Evolutionary conservation across 2,888 invertebrate genomes (phyloP), one percentile per base, ranked within the genome.

Genomic region (Acleris sparsana): DNA sequence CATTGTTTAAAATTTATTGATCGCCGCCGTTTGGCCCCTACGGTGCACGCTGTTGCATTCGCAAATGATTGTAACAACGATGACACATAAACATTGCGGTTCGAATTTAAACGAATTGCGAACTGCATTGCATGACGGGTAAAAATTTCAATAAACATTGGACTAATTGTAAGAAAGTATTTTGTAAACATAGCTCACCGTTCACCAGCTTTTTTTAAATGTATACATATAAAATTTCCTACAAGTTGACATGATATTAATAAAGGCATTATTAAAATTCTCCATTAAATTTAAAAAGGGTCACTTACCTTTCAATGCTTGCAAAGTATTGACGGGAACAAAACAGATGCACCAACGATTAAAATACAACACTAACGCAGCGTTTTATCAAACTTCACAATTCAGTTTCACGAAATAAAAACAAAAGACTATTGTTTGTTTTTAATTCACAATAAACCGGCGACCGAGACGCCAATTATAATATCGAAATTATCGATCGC

Each of bases 221-320:
- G 44, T 44, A 44, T 4, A 0, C 16, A n/a, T n/a, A 2, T 44
- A 5, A n/a, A 46, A n/a, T 5, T n/a, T 46, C 46, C 6, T n/a
- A 46, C 5, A 16, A 17, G n/a, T 46, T 17, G n/a, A 46, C 46
- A 46, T 5, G 13, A 7, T 17, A n/a, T 6, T 46, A 46, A 43
- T 43, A 43, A 43, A 43, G 5, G 6, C 5, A 25, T 25, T 25
- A 25, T 5, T 25, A 13, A 39, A 39, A 6, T 13, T 13, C 13
- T 39, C 13, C 13, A 39, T 4, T 13, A 39, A 7, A 48, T 7
- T 48, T 48, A 48, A 7, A 20, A 20, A 22, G 53, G 56, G 46
- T 57, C 66, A 33, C 62, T 66, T 17, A 66, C 66, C 66, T 62
- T 61, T 53, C 22, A 57, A 62, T 43, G 33, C 57, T 57, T 29